Conservation (phyloP, 2,888 invertebrate genomes). For the Gisinianus flammeolus region DNA sequence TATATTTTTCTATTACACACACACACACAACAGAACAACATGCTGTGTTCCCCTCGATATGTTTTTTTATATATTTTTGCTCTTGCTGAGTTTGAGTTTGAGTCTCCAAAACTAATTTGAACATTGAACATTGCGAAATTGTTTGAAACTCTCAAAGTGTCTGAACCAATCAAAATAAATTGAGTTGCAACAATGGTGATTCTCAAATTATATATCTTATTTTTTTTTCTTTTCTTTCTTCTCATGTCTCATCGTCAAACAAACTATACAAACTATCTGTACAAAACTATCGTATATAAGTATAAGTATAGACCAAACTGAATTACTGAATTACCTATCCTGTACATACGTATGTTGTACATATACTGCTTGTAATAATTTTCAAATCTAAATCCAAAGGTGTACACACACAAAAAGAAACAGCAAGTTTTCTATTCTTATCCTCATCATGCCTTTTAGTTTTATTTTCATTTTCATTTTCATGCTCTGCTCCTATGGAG, state of each 20-base stretch:
- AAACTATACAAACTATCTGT: background rate
- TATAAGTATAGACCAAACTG: no score
- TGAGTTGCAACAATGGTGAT: constrained; percentile 18
- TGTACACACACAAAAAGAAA: background rate
- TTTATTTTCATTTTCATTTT: no score
- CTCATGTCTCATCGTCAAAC: background rate
- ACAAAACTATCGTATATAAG: no score
- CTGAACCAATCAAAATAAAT: constrained; percentile 22
- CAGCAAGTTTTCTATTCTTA: no score
- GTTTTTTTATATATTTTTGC: no score
- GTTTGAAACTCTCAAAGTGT: background rate
- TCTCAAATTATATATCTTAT: background rate
- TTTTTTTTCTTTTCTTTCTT: background rate
- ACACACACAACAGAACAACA: background rate
- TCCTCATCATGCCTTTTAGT: no score
- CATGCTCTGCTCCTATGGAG: no score
- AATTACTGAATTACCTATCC: no score
- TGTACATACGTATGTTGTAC: no score
- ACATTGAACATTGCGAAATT: background rate
- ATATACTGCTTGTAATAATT: no score
- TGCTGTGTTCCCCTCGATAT: no score
- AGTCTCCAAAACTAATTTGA: background rate
- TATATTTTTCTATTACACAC: no score
- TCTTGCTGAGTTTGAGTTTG: background rate
- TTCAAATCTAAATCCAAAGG: background rate